Percentiles rank a stretch among this genome's conserved stretches.
These are phyloP conservation scores for Pungitius pungitius DNA, from an alignment of 2,113 vertebrate species.

Conservation along the genomic window DNA sequence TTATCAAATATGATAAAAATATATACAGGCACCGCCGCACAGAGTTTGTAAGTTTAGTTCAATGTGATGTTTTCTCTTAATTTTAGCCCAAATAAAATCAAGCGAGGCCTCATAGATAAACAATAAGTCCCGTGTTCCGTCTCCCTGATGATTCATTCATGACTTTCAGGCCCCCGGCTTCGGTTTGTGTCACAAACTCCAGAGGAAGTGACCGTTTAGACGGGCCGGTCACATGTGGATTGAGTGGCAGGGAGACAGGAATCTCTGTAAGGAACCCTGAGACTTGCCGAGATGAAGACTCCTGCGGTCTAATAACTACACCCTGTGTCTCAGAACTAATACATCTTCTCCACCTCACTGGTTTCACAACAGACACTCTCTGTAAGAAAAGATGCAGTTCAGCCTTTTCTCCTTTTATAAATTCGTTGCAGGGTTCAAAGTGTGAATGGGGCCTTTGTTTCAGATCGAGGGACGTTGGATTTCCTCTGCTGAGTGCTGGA, in stretches of 20 bases:
- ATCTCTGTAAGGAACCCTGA: too few species aligned
- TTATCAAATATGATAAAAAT: background rate
- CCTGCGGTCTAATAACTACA: too few species aligned
- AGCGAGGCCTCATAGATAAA: background rate
- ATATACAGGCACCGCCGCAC: background rate
- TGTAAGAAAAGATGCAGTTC: background rate
- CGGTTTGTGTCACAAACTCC: too few species aligned
- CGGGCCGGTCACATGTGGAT: too few species aligned
- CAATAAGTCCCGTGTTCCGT: background rate
- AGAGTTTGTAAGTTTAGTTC: too few species aligned
- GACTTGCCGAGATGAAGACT: too few species aligned
- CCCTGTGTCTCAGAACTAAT: too few species aligned
- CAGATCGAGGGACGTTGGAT: background rate
- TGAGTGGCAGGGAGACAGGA: too few species aligned
- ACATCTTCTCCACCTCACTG: background rate
- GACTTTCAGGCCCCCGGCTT: background rate
- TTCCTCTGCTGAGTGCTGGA: background rate
- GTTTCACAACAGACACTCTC: background rate
- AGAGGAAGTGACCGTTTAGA: background rate
- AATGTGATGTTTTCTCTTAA: too few species aligned
- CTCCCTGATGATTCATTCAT: too few species aligned
- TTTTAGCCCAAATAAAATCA: background rate
- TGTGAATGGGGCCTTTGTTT: slow-evolving; percentile 60
- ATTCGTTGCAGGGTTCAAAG: background rate
- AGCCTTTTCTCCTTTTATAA: background rate